Evolutionary conservation across 2,797 vertebrate genomes (phyloP), one percentile per base, ranked within the genome.

Genomic region (Bovichtus diacanthus): DNA sequence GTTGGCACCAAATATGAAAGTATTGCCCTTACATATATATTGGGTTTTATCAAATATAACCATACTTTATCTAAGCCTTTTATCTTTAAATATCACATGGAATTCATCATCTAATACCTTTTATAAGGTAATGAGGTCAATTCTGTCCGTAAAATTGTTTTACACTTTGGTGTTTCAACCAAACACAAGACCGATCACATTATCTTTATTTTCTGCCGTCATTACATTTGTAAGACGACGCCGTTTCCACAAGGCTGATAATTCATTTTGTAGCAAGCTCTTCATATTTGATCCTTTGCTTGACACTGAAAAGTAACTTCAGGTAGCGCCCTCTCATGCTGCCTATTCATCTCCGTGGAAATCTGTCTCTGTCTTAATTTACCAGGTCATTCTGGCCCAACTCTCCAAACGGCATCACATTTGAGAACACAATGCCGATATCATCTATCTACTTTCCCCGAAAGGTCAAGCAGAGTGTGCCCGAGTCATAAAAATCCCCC

Each of bases 381-480:
- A 72, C 70, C 70, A 56, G 76, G 55, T 82, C 79, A 41, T 46
- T 82, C 64, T 44, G 81, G 60, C 66, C 69, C 70, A 80, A 77
- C 72, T 85, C 84, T 86, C 70, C 51, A 78, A 86, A 81, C 55
- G 76, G 81, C 81, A 60, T 69, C 19, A 3, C 60, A 36, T 83
- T 70, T 70, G 60, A 85, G 82, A 88, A 84, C 43, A 78, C 23
- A 39, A 27, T n/a, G 74, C 78, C 72, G 70, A 84, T 85, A 84
- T 90, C 86, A 89, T 92, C 88, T 80, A 81, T 86, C 88, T 81
- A 87, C 66, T 78, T 80, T 86, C 80, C 68, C 36, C 41, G 6
- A 87, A 88, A 92, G 94, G 93, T 95, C 93, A 94, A 72, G 77
- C 65, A 83, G 85, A 94, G 90, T 93, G 87, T 90, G 84, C 80